A percentile compares a stretch with the other conserved stretches of the same genome.
Evolutionary conservation across 2,113 vertebrate genomes (phyloP).

Genomic region (Oryzias woworae): DNA sequence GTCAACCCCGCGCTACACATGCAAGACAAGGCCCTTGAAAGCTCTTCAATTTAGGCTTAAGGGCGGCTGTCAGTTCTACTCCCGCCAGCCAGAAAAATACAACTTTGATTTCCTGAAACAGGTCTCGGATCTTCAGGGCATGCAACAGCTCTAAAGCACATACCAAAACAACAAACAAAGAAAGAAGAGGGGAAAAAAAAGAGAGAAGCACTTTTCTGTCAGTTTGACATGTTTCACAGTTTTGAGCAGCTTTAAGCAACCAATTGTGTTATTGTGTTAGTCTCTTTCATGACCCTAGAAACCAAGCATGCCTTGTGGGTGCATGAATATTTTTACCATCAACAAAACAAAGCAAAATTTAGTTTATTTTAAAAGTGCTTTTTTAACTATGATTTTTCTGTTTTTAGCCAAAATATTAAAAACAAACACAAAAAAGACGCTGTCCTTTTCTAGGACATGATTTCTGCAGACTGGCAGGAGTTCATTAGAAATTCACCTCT

Average conservation of each 20-base stretch:
- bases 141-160: conserved; percentile 28
- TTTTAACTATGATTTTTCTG: too few species aligned
- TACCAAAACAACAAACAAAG: conserved; percentile 21
- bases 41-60: conserved; percentile 38
- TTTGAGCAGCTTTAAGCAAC: background rate
- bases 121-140: conserved; percentile 30
- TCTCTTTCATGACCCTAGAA: too few species aligned
- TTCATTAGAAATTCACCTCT: too few species aligned
- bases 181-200: background rate
- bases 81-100: conserved; percentile 34
- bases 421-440: too few species aligned
- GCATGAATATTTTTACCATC: too few species aligned
- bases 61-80: conserved; percentile 47
- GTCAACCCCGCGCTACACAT: conserved; percentile 40
- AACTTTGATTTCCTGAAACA: conserved; percentile 57
- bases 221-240: background rate
- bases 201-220: background rate
- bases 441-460: too few species aligned
- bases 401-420: too few species aligned
- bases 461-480: too few species aligned
- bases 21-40: conserved; percentile 34
- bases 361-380: too few species aligned
- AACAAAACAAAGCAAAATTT: too few species aligned
- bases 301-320: too few species aligned
- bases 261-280: too few species aligned